A percentile compares a stretch with the other conserved stretches of the same genome.
Conservation (phyloP, 2,797 vertebrate species). For the Sphenodon punctatus region DNA sequence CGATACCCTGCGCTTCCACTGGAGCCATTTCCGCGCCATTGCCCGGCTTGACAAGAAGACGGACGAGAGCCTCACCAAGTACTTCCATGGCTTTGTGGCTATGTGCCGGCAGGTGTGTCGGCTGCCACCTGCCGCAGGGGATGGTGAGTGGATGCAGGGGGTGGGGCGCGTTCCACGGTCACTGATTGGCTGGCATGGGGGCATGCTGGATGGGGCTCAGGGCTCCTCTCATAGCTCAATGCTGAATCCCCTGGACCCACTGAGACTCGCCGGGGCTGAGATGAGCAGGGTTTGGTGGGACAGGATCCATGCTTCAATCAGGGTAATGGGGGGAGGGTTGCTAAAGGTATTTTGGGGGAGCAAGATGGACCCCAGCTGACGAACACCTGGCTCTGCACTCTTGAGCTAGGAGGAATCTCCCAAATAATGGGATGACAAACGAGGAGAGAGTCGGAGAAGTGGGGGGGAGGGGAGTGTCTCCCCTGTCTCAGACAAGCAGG, state of each 20-base stretch:
- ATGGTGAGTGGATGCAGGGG: slow-evolving; percentile 72
- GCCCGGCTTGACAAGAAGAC: slow-evolving; percentile 92
- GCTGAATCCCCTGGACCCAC: too few species aligned
- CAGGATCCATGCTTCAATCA: too few species aligned
- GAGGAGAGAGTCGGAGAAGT: not conserved
- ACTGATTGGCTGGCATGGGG: too few species aligned
- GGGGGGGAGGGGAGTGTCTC: not conserved
- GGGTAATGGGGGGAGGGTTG: too few species aligned
- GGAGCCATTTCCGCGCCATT: slow-evolving; percentile 88
- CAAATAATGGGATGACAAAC: too few species aligned
- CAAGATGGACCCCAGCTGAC: too few species aligned
- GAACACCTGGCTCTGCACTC: too few species aligned
- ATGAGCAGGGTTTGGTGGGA: not conserved
- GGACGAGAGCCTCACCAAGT: slow-evolving; percentile 89
- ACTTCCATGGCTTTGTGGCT: slow-evolving; percentile 90
- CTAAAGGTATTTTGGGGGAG: too few species aligned
- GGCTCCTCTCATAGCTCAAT: not conserved
- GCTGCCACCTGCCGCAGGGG: slow-evolving; percentile 81
- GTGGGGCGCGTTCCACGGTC: too few species aligned
- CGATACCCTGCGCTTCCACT: slow-evolving; percentile 79
- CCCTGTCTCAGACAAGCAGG: too few species aligned
- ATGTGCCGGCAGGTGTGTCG: slow-evolving; percentile 96
- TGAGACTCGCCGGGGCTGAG: too few species aligned
- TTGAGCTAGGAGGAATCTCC: too few species aligned
- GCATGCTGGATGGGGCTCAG: not conserved